Percentiles rank a stretch among this genome's conserved stretches.
phyloP scores from a whole-genome alignment of 2,113 vertebrate species.

The Glareola pratincola region DNA sequence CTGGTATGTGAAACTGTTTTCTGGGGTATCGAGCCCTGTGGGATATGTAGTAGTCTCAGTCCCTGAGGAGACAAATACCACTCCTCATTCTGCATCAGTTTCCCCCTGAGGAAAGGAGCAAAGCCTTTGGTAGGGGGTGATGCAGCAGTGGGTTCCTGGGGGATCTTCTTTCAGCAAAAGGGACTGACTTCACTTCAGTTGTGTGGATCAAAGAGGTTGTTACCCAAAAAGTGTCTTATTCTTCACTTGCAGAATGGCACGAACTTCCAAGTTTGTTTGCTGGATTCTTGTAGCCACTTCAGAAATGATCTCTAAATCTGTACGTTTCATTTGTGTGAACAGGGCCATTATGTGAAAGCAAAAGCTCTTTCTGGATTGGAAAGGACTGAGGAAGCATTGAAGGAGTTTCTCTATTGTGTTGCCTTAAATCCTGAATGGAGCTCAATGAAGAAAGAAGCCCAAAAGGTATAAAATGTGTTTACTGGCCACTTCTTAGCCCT shows the following conservation, averaged over 20 bases:
- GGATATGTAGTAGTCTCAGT: neutral
- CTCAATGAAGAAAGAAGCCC: constrained; percentile 86
- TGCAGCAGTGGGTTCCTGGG: neutral
- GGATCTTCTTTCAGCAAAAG: neutral
- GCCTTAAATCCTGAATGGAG: constrained; percentile 89
- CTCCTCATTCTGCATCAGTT: neutral
- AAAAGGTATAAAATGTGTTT: constrained; percentile 78
- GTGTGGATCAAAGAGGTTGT: neutral
- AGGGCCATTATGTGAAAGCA: constrained; percentile 89
- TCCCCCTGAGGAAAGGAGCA: neutral
- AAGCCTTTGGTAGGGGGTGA: neutral
- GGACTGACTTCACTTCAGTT: neutral
- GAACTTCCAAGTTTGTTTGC: neutral
- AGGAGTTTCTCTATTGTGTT: constrained; percentile 88
- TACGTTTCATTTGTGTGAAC: constrained; percentile 13
- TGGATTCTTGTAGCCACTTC: neutral
- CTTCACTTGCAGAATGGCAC: neutral
- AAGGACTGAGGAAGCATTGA: constrained; percentile 85
- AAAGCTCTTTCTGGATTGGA: constrained; percentile 81
- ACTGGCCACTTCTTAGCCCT: neutral
- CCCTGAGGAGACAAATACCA: neutral
- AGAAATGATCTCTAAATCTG: neutral
- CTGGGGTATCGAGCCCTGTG: neutral
- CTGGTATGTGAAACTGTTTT: neutral
- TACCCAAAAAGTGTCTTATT: neutral